Evolutionary conservation across 2,888 invertebrate genomes (phyloP).

Genomic region (Drosophila meridionalis): DNA sequence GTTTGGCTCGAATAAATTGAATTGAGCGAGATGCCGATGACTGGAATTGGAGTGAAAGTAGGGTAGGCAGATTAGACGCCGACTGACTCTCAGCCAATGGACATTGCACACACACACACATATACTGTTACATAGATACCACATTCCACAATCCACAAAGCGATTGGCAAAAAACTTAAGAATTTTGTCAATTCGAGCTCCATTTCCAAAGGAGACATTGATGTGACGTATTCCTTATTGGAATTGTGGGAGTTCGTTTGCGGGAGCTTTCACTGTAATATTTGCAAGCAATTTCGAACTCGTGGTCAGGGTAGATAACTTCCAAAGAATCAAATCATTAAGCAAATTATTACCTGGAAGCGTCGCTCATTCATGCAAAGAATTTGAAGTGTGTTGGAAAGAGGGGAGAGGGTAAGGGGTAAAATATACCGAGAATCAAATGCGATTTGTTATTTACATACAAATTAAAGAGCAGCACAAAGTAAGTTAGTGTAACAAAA

Average conservation of each 20-base stretch:
- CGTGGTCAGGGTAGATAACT: constrained; percentile 26
- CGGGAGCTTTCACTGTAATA: neutral
- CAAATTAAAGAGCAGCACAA: constrained; percentile 52
- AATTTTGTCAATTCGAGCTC: constrained; percentile 15
- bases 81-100: constrained; percentile 40
- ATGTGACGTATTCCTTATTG: neutral
- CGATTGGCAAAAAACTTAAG: constrained; percentile 16
- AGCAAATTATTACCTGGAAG: constrained; percentile 37
- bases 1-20: constrained; percentile 77
- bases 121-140: constrained; percentile 17
- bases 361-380: constrained; percentile 34
- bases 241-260: neutral
- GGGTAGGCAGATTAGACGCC: constrained; percentile 83
- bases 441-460: constrained; percentile 44
- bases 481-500: constrained; percentile 80
- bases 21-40: constrained; percentile 75
- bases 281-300: neutral
- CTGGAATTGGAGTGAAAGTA: constrained; percentile 83
- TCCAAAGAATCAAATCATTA: constrained; percentile 16
- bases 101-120: constrained; percentile 26
- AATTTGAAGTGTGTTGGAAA: constrained; percentile 13
- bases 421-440: neutral
- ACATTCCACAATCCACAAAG: constrained; percentile 45
- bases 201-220: neutral
- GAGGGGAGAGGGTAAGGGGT: neutral